Conservation (phyloP, 2,797 vertebrate genomes). For the Gouania willdenowi region DNA sequence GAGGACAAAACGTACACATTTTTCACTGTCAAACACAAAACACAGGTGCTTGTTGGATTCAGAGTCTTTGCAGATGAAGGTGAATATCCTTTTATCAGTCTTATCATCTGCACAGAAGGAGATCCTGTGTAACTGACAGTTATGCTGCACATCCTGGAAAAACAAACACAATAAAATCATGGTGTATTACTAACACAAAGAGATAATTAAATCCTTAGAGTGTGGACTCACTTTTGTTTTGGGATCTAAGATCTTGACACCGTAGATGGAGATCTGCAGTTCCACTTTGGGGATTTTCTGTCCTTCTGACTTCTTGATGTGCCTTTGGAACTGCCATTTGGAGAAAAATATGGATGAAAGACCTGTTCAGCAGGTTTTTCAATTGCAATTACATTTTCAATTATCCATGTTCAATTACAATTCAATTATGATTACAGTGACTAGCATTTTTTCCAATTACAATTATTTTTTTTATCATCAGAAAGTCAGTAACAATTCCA, state of each 20-base stretch:
- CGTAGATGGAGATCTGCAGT: conserved; percentile 96
- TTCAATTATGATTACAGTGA: no score
- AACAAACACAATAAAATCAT: conserved; percentile 14
- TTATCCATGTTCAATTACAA: no score
- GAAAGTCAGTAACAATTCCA: no score
- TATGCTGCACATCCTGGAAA: conserved; percentile 90
- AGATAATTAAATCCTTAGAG: no score
- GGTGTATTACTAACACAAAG: neutral
- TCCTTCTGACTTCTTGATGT: conserved; percentile 98
- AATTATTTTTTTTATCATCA: no score
- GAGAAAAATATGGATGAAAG: neutral
- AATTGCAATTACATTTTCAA: no score
- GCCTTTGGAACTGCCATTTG: conserved; percentile 87
- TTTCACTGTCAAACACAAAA: conserved; percentile 98
- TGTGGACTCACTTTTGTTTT: conserved; percentile 87
- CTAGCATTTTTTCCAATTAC: no score
- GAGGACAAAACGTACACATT: conserved; percentile 79
- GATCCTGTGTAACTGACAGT: conserved; percentile 97
- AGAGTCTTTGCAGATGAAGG: conserved; percentile 98
- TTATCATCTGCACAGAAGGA: conserved; percentile 99
- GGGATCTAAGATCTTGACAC: conserved; percentile 94
- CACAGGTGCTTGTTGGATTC: conserved; percentile 98
- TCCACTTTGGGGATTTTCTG: conserved; percentile 96
- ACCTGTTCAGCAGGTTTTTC: neutral
- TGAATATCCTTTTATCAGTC: conserved; percentile 98